Evolutionary conservation across 2,113 vertebrate species (phyloP).

Genomic region (Gymnarchus niloticus): DNA sequence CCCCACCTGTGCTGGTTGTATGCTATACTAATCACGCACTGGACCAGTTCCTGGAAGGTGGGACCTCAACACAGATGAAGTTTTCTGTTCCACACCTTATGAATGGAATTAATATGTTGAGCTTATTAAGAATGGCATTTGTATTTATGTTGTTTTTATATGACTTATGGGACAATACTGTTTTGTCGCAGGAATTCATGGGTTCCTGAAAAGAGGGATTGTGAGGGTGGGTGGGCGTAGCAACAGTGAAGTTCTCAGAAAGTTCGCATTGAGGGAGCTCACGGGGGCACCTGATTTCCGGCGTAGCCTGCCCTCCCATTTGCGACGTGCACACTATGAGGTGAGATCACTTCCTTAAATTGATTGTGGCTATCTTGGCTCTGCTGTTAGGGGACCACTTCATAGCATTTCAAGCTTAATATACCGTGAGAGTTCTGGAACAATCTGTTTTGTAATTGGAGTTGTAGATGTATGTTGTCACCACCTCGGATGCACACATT

Average conservation of each 20-base stretch:
- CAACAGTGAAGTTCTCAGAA: slow-evolving; percentile 74
- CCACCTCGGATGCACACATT: no score
- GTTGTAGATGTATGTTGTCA: no score
- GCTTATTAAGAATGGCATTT: neutral
- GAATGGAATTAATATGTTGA: neutral
- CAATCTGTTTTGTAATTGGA: no score
- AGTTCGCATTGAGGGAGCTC: slow-evolving; percentile 73
- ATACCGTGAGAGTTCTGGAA: no score
- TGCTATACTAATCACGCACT: slow-evolving; percentile 96
- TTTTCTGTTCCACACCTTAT: neutral
- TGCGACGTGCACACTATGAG: slow-evolving; percentile 53
- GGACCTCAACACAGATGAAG: slow-evolving; percentile 15
- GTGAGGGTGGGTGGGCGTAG: slow-evolving; percentile 87
- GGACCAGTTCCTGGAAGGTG: slow-evolving; percentile 98
- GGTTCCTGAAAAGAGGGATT: slow-evolving; percentile 66
- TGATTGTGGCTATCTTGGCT: neutral
- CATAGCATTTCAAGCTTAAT: neutral
- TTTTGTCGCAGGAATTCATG: slow-evolving; percentile 68
- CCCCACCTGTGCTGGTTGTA: slow-evolving; percentile 77
- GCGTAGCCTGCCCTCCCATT: slow-evolving; percentile 50
- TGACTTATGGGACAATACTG: neutral
- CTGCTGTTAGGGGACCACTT: neutral
- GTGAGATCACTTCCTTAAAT: slow-evolving; percentile 49
- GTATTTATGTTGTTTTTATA: neutral
- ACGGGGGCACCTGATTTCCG: slow-evolving; percentile 47